Conservation (phyloP, 1,140 invertebrate genomes). For the Drosophila nigrodunni region DNA sequence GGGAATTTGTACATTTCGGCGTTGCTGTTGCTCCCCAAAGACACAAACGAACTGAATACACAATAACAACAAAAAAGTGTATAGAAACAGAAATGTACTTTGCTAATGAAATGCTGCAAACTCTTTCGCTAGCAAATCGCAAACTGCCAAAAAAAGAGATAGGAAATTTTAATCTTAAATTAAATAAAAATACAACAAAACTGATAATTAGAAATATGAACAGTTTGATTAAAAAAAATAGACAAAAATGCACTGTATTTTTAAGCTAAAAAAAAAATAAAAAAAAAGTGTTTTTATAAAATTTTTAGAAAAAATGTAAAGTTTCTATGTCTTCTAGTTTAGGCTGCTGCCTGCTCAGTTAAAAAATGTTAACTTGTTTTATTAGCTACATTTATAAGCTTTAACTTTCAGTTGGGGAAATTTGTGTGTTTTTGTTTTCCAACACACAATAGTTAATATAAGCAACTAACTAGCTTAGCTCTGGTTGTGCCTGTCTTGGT, state of each 20-base stretch:
- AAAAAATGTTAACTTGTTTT: background rate
- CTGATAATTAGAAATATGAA: background rate
- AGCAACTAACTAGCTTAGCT: constrained; percentile 16
- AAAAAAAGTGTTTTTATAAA: too few species aligned
- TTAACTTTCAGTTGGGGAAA: background rate
- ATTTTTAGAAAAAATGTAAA: too few species aligned
- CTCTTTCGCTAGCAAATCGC: constrained; percentile 28
- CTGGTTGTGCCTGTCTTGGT: background rate
- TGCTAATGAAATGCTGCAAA: constrained; percentile 31
- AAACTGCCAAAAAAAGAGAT: background rate
- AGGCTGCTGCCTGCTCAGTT: too few species aligned
- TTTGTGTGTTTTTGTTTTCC: constrained; percentile 1
- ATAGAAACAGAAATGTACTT: constrained; percentile 22
- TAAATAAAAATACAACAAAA: background rate
- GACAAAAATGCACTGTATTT: too few species aligned
- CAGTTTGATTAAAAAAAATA: too few species aligned
- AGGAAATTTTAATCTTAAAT: background rate
- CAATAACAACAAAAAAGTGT: background rate
- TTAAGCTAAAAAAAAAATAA: too few species aligned
- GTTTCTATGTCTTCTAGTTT: too few species aligned
- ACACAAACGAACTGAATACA: too few species aligned
- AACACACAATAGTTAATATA: constrained; percentile 51
- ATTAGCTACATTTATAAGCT: background rate
- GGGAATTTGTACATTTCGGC: constrained; percentile 67
- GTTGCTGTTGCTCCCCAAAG: constrained; percentile 24